Evolutionary conservation across 2,888 invertebrate species (phyloP), one percentile per base, ranked within the genome.

Genomic region (Spodoptera picta): DNA sequence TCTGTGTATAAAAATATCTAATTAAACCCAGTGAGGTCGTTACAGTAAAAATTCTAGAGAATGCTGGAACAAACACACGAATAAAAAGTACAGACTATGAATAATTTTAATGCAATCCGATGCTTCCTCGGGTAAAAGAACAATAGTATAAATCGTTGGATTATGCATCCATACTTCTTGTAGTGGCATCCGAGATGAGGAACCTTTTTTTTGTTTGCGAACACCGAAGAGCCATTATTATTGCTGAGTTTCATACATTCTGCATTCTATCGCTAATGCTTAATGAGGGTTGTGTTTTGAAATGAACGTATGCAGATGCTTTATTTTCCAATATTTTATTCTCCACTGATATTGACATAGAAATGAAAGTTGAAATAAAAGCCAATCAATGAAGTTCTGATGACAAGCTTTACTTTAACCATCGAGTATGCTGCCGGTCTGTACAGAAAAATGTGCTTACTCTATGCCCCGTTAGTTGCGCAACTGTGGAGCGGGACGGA

Each of bases 401-500:
- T 69, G 42, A 62, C 48, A 57, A 63, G 49, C 52, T 68, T 69
- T 68, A 55, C 61, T 67, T 50, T 57, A 12, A 51, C 54, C 45
- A 65, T 52, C 41, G 58, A 60, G 66, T 50, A 56, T 60, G 51
- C 64, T 77, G 83, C 86, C 82, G 85, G 80, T 91, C 90, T 88
- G 87, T 88, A 86, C 85, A 87, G 85, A 81, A 78, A 77, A 82
- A 82, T 85, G 71, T 82, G 86, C 86, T 87, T 92, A 92, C 91
- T 93, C 92, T 92, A 90, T 91, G 92, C 87, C 86, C 92, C 92
- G 92, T 93, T 92, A 92, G 89, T 93, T 93, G 92, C 92, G 92
- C 91, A 92, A 93, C 85, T 85, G 82, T 83, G 86, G 86, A 87
- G 87, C 85, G 88, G 83, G 86, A 87, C 89, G 88, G 81, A 88